Conservation (phyloP, 2,888 invertebrate species). For the Vanessa cardui region DNA sequence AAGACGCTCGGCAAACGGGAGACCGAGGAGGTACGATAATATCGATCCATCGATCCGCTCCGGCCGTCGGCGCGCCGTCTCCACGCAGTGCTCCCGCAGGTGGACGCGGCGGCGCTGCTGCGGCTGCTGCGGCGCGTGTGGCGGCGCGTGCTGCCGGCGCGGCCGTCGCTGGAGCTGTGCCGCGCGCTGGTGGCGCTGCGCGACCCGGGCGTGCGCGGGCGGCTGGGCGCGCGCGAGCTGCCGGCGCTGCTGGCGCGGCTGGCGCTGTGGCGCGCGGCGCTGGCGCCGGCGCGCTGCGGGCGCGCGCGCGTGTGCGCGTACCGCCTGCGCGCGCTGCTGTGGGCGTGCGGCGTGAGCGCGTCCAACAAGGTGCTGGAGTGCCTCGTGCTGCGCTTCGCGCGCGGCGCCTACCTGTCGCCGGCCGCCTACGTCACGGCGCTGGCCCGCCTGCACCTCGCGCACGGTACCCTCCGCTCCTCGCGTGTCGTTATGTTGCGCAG, state of each 20-base stretch:
- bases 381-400: slow-evolving; percentile 85
- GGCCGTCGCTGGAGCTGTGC: slow-evolving; percentile 84
- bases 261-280: slow-evolving; percentile 41
- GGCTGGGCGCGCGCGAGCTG: slow-evolving; percentile 83
- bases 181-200: slow-evolving; percentile 87
- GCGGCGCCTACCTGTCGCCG: slow-evolving; percentile 46
- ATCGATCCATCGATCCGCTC: slow-evolving; percentile 48
- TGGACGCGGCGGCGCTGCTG: slow-evolving; percentile 46
- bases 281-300: slow-evolving; percentile 65
- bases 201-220: slow-evolving; percentile 85
- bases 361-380: slow-evolving; percentile 90
- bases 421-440: slow-evolving; percentile 37
- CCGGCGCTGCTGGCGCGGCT: slow-evolving; percentile 85
- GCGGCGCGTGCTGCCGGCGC: slow-evolving; percentile 77
- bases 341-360: slow-evolving; percentile 84
- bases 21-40: slow-evolving; percentile 46
- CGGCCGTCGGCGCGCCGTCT: slow-evolving; percentile 60
- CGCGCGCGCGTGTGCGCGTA: slow-evolving; percentile 75
- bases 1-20: slow-evolving; percentile 43
- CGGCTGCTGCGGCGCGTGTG: slow-evolving; percentile 68
- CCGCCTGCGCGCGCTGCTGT: slow-evolving; percentile 84
- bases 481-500: neutral
- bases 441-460: slow-evolving; percentile 60
- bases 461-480: slow-evolving; percentile 49
- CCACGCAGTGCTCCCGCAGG: slow-evolving; percentile 57